phyloP scores from a whole-genome alignment of 2,113 vertebrate genomes.

The Chrysochloris asiatica region DNA sequence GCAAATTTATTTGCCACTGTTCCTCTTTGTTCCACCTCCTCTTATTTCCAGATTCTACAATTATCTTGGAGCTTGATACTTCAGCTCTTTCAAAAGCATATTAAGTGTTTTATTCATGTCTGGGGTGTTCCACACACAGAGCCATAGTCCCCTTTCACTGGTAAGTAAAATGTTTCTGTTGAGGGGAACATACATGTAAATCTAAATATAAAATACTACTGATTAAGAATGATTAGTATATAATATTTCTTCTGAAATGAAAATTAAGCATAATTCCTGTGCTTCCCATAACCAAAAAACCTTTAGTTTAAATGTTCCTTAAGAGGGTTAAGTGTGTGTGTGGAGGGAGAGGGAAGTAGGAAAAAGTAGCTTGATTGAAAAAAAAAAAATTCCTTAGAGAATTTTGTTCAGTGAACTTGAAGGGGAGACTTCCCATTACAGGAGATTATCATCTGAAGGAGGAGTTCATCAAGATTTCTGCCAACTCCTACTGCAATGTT shows the following conservation, averaged over 20 bases:
- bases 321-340: not conserved
- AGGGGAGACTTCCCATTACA: not conserved
- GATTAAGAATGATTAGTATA: not conserved
- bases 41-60: not conserved
- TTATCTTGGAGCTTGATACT: not conserved
- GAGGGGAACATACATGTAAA: not conserved
- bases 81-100: conserved; percentile 3
- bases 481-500: not conserved
- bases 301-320: not conserved
- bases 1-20: not conserved
- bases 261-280: not conserved
- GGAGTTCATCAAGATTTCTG: not conserved
- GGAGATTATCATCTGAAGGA: not conserved
- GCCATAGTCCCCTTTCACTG: not conserved
- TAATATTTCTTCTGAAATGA: not conserved
- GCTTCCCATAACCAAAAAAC: not conserved
- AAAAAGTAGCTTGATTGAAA: not conserved
- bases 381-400: not conserved
- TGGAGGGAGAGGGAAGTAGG: not conserved
- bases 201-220: conserved; percentile 21
- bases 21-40: not conserved
- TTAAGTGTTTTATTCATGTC: not conserved
- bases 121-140: not conserved
- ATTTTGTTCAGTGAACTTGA: not conserved
- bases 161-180: not conserved